Evolutionary conservation across 2,113 vertebrate species (phyloP), one percentile per base, ranked within the genome.

Genomic region (Lagopus muta): DNA sequence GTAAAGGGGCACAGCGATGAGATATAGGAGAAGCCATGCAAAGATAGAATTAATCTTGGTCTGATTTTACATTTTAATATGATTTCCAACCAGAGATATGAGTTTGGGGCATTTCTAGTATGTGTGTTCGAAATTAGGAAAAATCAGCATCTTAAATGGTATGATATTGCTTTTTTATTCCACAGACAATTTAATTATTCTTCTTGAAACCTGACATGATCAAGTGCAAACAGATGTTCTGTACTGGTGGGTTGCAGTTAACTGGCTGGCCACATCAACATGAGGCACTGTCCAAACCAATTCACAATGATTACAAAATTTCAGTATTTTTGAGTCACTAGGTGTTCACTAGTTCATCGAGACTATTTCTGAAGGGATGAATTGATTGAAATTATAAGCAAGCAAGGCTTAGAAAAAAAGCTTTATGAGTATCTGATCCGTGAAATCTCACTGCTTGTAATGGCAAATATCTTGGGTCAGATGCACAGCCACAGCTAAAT

Each of bases 161-260:
- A 67, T 73, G 27, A 40, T 6, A 17, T 13, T 74, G 16, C 10
- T 22, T 94, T 8, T 20, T 48, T 6, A 6, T 80, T 76, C 50
- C 30, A 43, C 18, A 42, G 42, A 71, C 54, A 78, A 25, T 43
- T 87, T 72, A 43, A 79, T 17, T 0, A 1, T 32, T 12, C 11
- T 71, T 66, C 61, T 91, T 65, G 61, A 24, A 75, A 34, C 12
- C 7, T 78, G 55, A 64, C 8, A 13, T 11, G 5, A 25, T 82
- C 42, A 85, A 94, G 38, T 32, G 74, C 45, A 84, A 95, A 89
- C 82, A 89, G 52, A 84, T 87, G 57, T 75, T 87, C 13, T 15
- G 18, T 1, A 7, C 36, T 3, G 2, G 34, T 75, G 74, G 50
- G 12, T 60, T 30, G 20, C 2, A 42, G 34, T 69, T 85, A 92